Evolutionary conservation across 2,888 invertebrate genomes (phyloP).

Genomic region (Erebia epiphron): DNA sequence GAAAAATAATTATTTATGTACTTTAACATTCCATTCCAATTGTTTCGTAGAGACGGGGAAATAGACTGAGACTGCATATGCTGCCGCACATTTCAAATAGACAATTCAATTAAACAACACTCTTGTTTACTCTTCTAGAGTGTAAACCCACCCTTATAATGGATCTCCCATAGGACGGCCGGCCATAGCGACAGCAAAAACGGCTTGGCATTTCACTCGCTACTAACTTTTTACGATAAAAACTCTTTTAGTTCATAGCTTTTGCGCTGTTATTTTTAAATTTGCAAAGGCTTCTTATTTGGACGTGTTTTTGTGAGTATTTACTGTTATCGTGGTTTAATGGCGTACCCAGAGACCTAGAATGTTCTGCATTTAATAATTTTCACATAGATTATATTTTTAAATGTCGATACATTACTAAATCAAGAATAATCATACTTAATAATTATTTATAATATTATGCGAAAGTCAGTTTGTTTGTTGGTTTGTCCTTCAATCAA

Average conservation of each 20-base stretch:
- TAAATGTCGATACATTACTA: no score
- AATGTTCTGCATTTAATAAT: neutral
- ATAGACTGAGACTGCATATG: no score
- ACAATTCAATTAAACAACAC: no score
- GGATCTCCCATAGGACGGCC: slow-evolving; percentile 41
- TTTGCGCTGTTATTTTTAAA: slow-evolving; percentile 38
- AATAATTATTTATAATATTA: no score
- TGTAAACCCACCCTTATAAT: slow-evolving; percentile 31
- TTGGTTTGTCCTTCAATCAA: no score
- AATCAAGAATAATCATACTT: no score
- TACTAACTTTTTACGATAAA: slow-evolving; percentile 39
- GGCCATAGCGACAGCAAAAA: slow-evolving; percentile 41
- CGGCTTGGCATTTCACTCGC: slow-evolving; percentile 42
- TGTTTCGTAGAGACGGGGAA: no score
- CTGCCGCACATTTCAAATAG: no score
- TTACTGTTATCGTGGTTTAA: slow-evolving; percentile 7
- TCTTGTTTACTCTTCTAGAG: neutral
- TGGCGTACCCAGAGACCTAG: neutral
- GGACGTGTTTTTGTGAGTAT: slow-evolving; percentile 13
- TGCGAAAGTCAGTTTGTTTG: no score
- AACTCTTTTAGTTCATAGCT: slow-evolving; percentile 39
- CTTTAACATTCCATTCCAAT: no score
- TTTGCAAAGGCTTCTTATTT: slow-evolving; percentile 29
- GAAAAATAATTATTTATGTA: no score
- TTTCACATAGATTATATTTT: neutral